Conservation (phyloP, 2,797 vertebrate genomes). For the Decapterus maruadsi region DNA sequence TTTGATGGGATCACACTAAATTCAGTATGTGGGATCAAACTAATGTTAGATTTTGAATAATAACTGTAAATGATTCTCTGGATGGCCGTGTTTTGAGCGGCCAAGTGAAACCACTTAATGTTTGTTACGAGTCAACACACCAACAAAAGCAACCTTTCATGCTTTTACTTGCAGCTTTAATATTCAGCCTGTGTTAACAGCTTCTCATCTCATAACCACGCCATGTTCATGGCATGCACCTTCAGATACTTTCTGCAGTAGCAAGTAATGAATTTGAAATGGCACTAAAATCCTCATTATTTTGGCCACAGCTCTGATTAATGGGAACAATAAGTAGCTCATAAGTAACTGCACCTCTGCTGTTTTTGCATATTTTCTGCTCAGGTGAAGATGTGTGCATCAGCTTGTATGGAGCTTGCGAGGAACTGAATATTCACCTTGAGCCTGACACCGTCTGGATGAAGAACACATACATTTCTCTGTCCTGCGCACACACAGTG, state of each 20-base stretch:
- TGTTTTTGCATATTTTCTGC: conserved; percentile 8
- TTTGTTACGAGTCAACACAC: too few relatives aligned
- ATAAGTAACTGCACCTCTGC: neutral
- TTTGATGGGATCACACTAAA: too few relatives aligned
- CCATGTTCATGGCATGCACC: neutral
- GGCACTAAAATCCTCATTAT: neutral
- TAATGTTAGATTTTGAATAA: neutral
- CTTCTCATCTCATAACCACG: neutral
- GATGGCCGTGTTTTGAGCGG: too few relatives aligned
- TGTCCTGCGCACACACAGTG: conserved; percentile 80
- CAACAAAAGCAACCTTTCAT: too few relatives aligned
- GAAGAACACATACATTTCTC: conserved; percentile 87
- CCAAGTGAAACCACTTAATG: too few relatives aligned
- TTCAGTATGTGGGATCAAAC: neutral
- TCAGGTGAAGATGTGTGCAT: conserved; percentile 89
- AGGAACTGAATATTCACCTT: conserved; percentile 87
- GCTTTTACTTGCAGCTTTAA: too few relatives aligned
- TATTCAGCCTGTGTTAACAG: neutral
- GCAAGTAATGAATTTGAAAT: neutral
- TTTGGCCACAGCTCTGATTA: neutral
- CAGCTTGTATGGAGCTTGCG: conserved; percentile 85
- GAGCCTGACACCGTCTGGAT: conserved; percentile 81
- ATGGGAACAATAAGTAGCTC: neutral
- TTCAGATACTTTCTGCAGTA: neutral
- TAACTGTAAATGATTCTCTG: too few relatives aligned